phyloP scores from a whole-genome alignment of 1,140 invertebrate genomes.

The Zaprionus ornatus region DNA sequence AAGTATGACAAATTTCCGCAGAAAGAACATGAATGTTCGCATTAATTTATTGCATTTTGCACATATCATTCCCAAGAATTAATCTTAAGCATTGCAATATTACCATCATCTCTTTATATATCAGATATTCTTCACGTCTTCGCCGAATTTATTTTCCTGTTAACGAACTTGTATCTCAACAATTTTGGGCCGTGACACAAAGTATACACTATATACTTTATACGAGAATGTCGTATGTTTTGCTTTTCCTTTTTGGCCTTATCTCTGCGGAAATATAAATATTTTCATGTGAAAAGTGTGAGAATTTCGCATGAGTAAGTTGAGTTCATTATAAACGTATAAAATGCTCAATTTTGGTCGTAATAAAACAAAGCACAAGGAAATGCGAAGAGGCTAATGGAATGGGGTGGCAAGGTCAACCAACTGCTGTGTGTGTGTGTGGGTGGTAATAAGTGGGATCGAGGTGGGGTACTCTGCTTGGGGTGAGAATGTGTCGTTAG shows the following conservation, averaged over 20 bases:
- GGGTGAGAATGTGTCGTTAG: conserved; percentile 18
- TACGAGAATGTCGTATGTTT: conserved; percentile 45
- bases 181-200: conserved; percentile 32
- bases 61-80: too few relatives aligned
- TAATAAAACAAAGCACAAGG: conserved; percentile 63
- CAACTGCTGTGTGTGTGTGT: conserved; percentile 38
- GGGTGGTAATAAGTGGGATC: neutral
- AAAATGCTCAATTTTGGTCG: conserved; percentile 22
- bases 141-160: conserved; percentile 30
- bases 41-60: too few relatives aligned
- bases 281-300: conserved; percentile 31
- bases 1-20: too few relatives aligned
- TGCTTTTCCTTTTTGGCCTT: conserved; percentile 12
- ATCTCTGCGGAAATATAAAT: conserved; percentile 26
- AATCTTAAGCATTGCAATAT: neutral
- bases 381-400: conserved; percentile 42
- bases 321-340: conserved; percentile 47
- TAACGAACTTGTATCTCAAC: conserved; percentile 30
- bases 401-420: conserved; percentile 54
- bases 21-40: too few relatives aligned
- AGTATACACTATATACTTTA: conserved; percentile 4
- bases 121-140: neutral
- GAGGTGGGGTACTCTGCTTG: neutral
- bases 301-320: conserved; percentile 48
- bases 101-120: neutral